Evolutionary conservation across 2,888 invertebrate genomes (phyloP).

Genomic region (Ennomos erosarius): DNA sequence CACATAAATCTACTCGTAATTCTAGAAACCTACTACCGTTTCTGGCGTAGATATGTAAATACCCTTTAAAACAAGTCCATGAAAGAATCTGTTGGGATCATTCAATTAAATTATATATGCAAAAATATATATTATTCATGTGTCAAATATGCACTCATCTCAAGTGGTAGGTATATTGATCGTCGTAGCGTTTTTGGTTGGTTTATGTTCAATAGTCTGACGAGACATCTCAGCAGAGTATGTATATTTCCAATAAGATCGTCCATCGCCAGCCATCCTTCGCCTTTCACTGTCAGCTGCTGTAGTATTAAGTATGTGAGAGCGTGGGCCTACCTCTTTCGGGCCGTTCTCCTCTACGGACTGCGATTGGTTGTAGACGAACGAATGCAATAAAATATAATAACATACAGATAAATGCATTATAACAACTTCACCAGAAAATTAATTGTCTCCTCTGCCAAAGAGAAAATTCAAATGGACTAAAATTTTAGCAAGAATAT

Average conservation of each 20-base stretch:
- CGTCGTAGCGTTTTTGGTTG: not conserved
- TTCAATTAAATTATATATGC: conserved; percentile 49
- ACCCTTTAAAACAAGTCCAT: conserved; percentile 74
- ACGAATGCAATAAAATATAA: conserved; percentile 85
- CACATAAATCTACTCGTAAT: conserved; percentile 73
- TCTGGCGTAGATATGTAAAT: conserved; percentile 69
- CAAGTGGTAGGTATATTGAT: conserved; percentile 5
- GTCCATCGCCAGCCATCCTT: conserved; percentile 55
- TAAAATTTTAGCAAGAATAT: conserved; percentile 66
- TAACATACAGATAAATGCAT: conserved; percentile 84
- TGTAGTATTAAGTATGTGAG: conserved; percentile 61
- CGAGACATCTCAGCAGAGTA: conserved; percentile 2
- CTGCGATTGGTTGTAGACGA: conserved; percentile 85
- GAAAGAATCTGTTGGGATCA: conserved; percentile 76
- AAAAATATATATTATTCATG: conserved; percentile 17
- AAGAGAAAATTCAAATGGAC: conserved; percentile 64
- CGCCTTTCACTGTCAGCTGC: conserved; percentile 60
- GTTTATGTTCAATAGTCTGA: conserved; percentile 6
- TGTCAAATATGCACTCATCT: conserved; percentile 22
- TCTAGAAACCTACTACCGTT: conserved; percentile 78
- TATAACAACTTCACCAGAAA: conserved; percentile 79
- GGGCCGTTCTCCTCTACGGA: conserved; percentile 85
- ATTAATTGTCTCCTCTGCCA: conserved; percentile 68
- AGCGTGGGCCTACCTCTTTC: conserved; percentile 81
- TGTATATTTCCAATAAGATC: conserved; percentile 24